phyloP scores from a whole-genome alignment of 37 sponge, comb jelly and placozoan species.

The Agelas oroides region DNA sequence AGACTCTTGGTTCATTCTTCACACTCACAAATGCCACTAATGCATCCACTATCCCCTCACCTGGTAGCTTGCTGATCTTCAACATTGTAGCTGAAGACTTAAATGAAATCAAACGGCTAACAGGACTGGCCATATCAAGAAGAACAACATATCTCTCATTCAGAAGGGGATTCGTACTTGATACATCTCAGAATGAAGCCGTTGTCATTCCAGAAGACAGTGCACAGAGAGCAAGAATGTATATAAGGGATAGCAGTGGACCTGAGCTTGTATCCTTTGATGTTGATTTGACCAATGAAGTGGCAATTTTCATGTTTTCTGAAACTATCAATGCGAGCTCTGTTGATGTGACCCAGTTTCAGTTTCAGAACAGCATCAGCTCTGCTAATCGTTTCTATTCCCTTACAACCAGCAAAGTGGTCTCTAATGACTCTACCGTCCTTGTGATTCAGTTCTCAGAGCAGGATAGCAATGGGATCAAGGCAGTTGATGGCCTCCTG shows the following conservation, averaged over 20 bases:
- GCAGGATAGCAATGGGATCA: slow-evolving; percentile 80
- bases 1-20: slow-evolving; percentile 50
- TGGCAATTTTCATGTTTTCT: slow-evolving; percentile 68
- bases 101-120: slow-evolving; percentile 72
- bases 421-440: slow-evolving; percentile 66
- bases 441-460: slow-evolving; percentile 70
- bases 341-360: slow-evolving; percentile 77
- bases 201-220: slow-evolving; percentile 28
- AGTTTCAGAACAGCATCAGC: slow-evolving; percentile 75
- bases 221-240: slow-evolving; percentile 24
- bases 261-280: slow-evolving; percentile 68
- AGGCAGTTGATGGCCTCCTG: slow-evolving; percentile 71
- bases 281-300: slow-evolving; percentile 62
- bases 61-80: slow-evolving; percentile 31
- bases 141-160: slow-evolving; percentile 72
- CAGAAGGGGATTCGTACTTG: slow-evolving; percentile 64
- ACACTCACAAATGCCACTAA: slow-evolving; percentile 51
- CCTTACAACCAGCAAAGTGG: slow-evolving; percentile 56
- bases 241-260: slow-evolving; percentile 65
- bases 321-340: slow-evolving; percentile 87
- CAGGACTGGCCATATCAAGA: slow-evolving; percentile 53
- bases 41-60: background rate
- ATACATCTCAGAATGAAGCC: slow-evolving; percentile 79
- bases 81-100: slow-evolving; percentile 68
- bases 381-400: slow-evolving; percentile 52